Evolutionary conservation across 2,113 vertebrate genomes (phyloP).

Genomic region (Rhadina sibilatrix): DNA sequence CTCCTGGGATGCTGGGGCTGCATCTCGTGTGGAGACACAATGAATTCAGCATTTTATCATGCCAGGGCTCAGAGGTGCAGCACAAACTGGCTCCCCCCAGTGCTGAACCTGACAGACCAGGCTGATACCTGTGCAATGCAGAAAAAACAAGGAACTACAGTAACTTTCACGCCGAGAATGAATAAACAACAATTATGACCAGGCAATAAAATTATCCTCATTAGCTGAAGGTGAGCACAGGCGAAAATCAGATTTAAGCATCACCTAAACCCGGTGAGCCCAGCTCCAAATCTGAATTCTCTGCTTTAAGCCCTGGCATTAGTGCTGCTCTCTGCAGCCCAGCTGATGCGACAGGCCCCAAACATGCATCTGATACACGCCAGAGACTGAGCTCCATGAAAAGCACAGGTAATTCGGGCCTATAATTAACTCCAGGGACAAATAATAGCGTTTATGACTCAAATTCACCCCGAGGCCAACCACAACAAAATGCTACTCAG

Average conservation of each 20-base stretch:
- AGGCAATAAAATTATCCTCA: not conserved
- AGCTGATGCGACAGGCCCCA: slow-evolving; percentile 17
- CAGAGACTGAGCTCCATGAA: slow-evolving; percentile 3
- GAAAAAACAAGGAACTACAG: not conserved
- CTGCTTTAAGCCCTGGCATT: not conserved
- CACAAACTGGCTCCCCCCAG: not conserved
- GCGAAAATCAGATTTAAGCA: not conserved
- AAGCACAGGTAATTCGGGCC: slow-evolving; percentile 20
- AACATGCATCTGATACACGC: not conserved
- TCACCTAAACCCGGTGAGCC: not conserved
- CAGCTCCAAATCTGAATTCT: not conserved
- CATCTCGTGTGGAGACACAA: no score
- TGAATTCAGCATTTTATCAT: not conserved
- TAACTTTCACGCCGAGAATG: not conserved
- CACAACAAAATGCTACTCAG: slow-evolving; percentile 46
- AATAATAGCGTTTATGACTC: slow-evolving; percentile 37
- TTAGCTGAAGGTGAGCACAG: slow-evolving; percentile 3
- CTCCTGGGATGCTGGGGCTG: not conserved
- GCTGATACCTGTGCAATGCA: not conserved
- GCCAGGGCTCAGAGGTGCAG: not conserved
- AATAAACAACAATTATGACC: slow-evolving; percentile 37
- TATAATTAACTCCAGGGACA: slow-evolving; percentile 61
- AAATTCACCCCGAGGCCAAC: slow-evolving; percentile 18
- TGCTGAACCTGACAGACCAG: slow-evolving; percentile 41
- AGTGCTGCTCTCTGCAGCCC: not conserved